Conservation (phyloP, 1,140 invertebrate genomes). For the Drosophila chauvacae region DNA sequence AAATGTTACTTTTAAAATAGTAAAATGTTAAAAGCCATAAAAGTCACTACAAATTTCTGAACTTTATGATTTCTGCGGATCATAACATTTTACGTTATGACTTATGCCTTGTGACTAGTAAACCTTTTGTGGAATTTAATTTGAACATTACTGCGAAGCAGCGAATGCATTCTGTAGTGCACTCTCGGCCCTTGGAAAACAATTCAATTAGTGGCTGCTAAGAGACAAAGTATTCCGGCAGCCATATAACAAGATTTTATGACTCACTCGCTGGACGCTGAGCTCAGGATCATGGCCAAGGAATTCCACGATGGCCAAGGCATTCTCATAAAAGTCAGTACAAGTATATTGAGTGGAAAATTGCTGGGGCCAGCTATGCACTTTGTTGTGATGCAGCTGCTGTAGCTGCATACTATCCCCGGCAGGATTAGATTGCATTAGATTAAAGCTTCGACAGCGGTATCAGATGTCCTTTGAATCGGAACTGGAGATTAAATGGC, state of each 20-base stretch:
- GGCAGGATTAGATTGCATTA: conserved; percentile 45
- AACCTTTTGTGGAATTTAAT: conserved; percentile 22
- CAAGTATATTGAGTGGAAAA: conserved; percentile 68
- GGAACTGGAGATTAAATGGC: conserved; percentile 19
- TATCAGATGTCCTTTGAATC: conserved; percentile 25
- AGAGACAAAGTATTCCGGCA: conserved; percentile 54
- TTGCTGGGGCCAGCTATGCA: conserved; percentile 52
- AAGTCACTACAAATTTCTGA: background rate
- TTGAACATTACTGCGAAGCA: conserved; percentile 14
- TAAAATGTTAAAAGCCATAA: background rate
- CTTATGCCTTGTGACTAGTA: background rate
- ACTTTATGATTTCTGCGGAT: background rate
- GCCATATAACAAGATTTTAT: conserved; percentile 66
- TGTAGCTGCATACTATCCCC: conserved; percentile 1
- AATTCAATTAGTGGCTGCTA: conserved; percentile 66
- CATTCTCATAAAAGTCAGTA: conserved; percentile 55
- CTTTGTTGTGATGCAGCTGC: conserved; percentile 46
- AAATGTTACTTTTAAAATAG: background rate
- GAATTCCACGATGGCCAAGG: conserved; percentile 24
- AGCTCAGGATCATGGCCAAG: conserved; percentile 17
- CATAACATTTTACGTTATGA: background rate
- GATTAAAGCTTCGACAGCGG: conserved; percentile 22
- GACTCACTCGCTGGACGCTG: conserved; percentile 36
- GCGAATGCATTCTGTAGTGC: conserved; percentile 17
- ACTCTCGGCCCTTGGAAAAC: conserved; percentile 33